phyloP scores from a whole-genome alignment of 2,113 vertebrate genomes.

The Heterocephalus glaber region DNA sequence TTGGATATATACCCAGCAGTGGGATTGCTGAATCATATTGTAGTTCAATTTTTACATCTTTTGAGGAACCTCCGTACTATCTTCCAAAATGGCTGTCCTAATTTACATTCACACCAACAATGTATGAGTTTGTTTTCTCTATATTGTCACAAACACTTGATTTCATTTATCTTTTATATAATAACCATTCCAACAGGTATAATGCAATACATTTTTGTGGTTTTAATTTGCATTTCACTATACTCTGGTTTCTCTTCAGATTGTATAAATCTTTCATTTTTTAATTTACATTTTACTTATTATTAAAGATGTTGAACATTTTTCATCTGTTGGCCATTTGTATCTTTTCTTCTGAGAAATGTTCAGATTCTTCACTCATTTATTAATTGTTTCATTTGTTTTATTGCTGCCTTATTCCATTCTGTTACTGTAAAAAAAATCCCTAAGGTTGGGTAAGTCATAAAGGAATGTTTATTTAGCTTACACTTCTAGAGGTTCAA shows the following conservation, averaged over 20 bases:
- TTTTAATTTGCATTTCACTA: too few species aligned
- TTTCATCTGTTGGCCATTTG: not conserved
- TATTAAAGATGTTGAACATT: not conserved
- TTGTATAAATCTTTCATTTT: too few species aligned
- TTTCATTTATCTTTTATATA: not conserved
- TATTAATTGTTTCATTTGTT: not conserved
- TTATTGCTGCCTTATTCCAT: not conserved
- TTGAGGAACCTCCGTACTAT: not conserved
- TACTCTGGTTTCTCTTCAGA: too few species aligned
- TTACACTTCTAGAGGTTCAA: not conserved
- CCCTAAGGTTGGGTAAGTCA: not conserved
- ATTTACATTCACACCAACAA: not conserved
- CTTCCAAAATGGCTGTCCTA: not conserved
- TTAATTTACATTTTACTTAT: not conserved
- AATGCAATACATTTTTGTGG: not conserved
- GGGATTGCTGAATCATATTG: not conserved
- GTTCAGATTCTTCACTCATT: not conserved
- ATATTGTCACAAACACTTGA: not conserved
- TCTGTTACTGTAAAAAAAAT: not conserved
- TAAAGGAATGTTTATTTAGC: not conserved
- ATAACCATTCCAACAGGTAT: not conserved
- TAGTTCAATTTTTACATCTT: not conserved
- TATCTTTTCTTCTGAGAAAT: not conserved
- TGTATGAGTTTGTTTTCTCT: not conserved
- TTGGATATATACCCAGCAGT: not conserved